A percentile compares a stretch with the other conserved stretches of the same genome.
phyloP scores from a whole-genome alignment of 2,797 vertebrate species.

The Pseudopleuronectes americanus region DNA sequence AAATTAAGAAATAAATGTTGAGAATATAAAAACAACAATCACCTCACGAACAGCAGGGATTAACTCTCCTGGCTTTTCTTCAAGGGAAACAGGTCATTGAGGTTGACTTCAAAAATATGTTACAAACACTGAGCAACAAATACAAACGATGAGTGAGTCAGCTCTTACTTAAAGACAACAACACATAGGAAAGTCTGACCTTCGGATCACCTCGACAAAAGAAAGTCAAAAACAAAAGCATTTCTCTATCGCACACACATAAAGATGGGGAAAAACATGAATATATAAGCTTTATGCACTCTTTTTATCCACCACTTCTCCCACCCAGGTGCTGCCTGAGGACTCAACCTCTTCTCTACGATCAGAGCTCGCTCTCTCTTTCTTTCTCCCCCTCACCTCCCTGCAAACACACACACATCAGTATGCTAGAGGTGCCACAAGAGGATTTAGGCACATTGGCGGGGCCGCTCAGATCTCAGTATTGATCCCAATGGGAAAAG shows the following conservation, averaged over 20 bases:
- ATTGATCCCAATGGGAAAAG: constrained; percentile 76
- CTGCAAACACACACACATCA: constrained; percentile 59
- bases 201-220: constrained; percentile 43
- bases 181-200: constrained; percentile 35
- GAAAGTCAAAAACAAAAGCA: neutral
- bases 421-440: constrained; percentile 64
- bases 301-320: neutral
- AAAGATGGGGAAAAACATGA: neutral
- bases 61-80: neutral
- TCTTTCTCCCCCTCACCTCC: constrained; percentile 29
- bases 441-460: constrained; percentile 75
- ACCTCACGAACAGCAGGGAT: neutral
- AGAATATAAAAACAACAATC: neutral
- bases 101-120: constrained; percentile 6
- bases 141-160: neutral
- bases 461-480: constrained; percentile 74
- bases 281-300: constrained; percentile 7
- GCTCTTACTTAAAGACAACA: neutral
- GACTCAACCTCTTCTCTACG: constrained; percentile 29
- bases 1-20: neutral
- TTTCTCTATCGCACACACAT: neutral
- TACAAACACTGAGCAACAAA: too few relatives aligned
- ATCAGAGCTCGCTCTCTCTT: constrained; percentile 32
- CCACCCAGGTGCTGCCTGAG: constrained; percentile 28
- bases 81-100: neutral